Base-by-base conservation (phyloP, 1,140 invertebrate genomes). In the Aphis craccivora region DNA sequence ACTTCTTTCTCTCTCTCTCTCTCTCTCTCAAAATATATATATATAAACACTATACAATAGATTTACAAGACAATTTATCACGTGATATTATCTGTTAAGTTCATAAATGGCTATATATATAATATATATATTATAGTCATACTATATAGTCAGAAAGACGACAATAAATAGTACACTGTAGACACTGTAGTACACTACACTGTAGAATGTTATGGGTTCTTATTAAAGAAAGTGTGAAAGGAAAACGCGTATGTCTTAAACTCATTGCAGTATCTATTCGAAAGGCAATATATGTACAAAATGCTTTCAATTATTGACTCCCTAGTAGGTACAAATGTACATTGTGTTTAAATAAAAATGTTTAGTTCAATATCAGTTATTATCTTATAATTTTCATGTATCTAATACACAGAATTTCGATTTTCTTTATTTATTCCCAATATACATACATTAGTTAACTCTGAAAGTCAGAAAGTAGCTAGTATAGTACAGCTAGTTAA, bases 171-270 rank as follows among this genome's bases (percentile, higher is more conserved):
- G n/a, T n/a, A n/a, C n/a, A n/a, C n/a, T n/a, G n/a, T n/a, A n/a
- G n/a, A n/a, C n/a, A n/a, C n/a, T n/a, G n/a, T n/a, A n/a, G n/a
- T n/a, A n/a, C n/a, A n/a, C n/a, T 67, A 67, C 30, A n/a, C 60
- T 5, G n/a, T 67, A 67, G 60, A n/a, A n/a, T n/a, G 87, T 35
- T 53, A 89, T 14, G 48, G 51, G 87, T 51, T 55, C 51, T 55
- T 89, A 55, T 89, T 55, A 53, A 89, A 89, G 87, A 89, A 89
- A 89, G 87, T 53, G 87, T 89, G 87, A 89, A 89, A 89, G 87
- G 87, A 89, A 89, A 89, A 35, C 20, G 51, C n/a, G n/a, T n/a
- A n/a, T n/a, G n/a, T n/a, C n/a, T n/a, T n/a, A n/a, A n/a, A n/a
- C n/a, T n/a, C n/a, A n/a, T n/a, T n/a, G n/a, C 35, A 30, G 87